Conservation (phyloP, 2,888 invertebrate species). For the Alentia gelatinosa region DNA sequence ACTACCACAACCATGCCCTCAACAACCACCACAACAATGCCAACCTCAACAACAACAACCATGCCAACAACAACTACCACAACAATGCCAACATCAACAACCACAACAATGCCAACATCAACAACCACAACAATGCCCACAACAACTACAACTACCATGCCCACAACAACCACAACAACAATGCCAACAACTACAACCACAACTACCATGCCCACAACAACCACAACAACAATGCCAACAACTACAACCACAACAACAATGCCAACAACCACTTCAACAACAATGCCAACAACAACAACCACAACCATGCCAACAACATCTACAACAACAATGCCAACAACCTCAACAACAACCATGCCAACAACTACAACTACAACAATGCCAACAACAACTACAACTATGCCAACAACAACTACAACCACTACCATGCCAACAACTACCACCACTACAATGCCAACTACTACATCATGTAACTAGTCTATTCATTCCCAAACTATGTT, state of each 20-base stretch:
- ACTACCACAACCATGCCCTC: neutral
- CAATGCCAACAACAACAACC: neutral
- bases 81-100: too few species aligned
- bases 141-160: neutral
- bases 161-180: neutral
- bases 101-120: too few species aligned
- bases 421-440: neutral
- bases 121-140: neutral
- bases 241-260: neutral
- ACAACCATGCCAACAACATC: neutral
- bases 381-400: neutral
- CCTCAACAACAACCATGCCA: neutral
- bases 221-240: neutral
- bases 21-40: neutral
- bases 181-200: neutral
- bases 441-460: neutral
- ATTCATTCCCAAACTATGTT: too few species aligned
- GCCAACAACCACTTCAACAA: neutral
- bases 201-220: neutral
- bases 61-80: conserved; percentile 1
- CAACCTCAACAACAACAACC: neutral
- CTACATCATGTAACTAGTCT: too few species aligned
- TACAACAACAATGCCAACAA: neutral
- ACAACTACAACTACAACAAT: neutral
- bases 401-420: neutral